Conservation (phyloP, 2,797 vertebrate genomes). For the Sebastes itinus region DNA sequence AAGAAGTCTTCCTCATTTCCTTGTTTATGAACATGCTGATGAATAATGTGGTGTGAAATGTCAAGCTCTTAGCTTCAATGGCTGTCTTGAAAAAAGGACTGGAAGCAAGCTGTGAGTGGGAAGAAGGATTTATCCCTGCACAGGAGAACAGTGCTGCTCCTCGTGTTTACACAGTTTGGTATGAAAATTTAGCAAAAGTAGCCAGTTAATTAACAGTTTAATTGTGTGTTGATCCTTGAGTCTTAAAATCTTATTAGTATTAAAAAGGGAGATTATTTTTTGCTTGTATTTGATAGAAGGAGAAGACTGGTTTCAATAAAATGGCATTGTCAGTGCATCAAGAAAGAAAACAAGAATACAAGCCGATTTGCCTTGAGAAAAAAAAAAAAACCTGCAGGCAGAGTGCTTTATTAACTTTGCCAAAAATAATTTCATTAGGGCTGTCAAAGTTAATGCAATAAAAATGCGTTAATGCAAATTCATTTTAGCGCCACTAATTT, state of each 20-base stretch:
- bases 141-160: background rate
- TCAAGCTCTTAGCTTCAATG: constrained; percentile 54
- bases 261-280: background rate
- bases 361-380: background rate
- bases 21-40: constrained; percentile 71
- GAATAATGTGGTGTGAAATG: constrained; percentile 75
- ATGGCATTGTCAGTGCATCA: background rate
- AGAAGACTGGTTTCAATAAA: background rate
- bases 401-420: background rate
- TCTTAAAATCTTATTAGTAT: constrained; percentile 15
- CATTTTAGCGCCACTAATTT: too few species aligned
- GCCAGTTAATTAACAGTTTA: constrained; percentile 7
- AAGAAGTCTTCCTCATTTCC: constrained; percentile 59
- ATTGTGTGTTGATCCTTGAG: background rate
- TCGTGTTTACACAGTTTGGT: constrained; percentile 25
- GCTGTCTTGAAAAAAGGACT: constrained; percentile 30
- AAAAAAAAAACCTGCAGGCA: background rate
- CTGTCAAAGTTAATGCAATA: too few species aligned
- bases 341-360: background rate
- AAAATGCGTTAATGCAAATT: too few species aligned
- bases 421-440: background rate
- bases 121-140: constrained; percentile 11
- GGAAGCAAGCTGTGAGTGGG: constrained; percentile 33
- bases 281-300: background rate
- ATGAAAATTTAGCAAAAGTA: constrained; percentile 3